phyloP scores from a whole-genome alignment of 2,888 invertebrate genomes.

The Athrips mouffetella region DNA sequence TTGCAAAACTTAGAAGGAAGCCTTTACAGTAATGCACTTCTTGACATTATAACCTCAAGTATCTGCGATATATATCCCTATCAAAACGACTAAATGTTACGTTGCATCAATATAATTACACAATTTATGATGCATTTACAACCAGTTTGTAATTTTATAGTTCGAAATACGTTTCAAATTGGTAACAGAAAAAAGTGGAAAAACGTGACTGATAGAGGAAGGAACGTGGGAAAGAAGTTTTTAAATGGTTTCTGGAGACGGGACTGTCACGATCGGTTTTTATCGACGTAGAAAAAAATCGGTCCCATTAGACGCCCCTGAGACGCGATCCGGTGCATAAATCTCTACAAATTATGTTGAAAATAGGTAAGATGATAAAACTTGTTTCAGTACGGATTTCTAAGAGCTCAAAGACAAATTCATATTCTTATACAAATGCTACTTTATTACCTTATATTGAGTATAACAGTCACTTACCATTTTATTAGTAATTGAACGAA shows the following conservation, averaged over 20 bases:
- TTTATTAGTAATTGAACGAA: neutral
- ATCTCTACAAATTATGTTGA: neutral
- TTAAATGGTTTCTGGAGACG: slow-evolving; percentile 32
- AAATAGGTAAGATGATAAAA: neutral
- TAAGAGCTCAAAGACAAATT: slow-evolving; percentile 1
- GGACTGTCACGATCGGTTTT: slow-evolving; percentile 54
- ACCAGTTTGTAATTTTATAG: neutral
- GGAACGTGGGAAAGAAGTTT: slow-evolving; percentile 60
- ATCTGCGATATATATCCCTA: neutral
- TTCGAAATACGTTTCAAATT: slow-evolving; percentile 21
- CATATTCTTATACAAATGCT: neutral
- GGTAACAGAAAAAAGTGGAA: slow-evolving; percentile 30
- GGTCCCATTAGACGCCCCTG: slow-evolving; percentile 26
- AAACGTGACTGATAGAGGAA: slow-evolving; percentile 45
- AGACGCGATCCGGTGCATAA: neutral
- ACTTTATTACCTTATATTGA: neutral
- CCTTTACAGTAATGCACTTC: slow-evolving; percentile 34
- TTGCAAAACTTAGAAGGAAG: slow-evolving; percentile 39
- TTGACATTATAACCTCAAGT: slow-evolving; percentile 35
- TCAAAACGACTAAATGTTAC: neutral
- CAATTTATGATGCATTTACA: neutral
- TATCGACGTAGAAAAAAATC: slow-evolving; percentile 43
- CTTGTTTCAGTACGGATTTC: neutral
- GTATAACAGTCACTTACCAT: slow-evolving; percentile 2
- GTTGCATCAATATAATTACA: slow-evolving; percentile 5